Evolutionary conservation across 2,888 invertebrate species (phyloP).

Genomic region (Ditylenchus weischeri): DNA sequence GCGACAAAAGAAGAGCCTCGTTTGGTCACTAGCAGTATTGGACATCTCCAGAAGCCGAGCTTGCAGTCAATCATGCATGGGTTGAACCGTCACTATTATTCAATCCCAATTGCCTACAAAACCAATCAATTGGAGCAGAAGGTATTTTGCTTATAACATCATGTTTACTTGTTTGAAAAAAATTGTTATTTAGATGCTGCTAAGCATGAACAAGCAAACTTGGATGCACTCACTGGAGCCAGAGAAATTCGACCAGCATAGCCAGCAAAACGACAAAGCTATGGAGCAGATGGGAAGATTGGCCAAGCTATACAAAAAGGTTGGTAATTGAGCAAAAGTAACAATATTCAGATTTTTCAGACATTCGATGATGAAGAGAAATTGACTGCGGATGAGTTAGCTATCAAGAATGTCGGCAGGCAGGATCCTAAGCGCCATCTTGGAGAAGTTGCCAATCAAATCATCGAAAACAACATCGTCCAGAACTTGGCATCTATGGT

Average conservation of each 20-base stretch:
- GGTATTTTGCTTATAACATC: not conserved
- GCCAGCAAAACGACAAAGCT: conserved; percentile 84
- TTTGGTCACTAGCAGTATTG: conserved; percentile 96
- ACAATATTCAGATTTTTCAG: conserved; percentile 57
- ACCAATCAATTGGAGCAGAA: conserved; percentile 75
- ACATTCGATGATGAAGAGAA: conserved; percentile 97
- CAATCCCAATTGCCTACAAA: conserved; percentile 97
- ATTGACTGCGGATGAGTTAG: conserved; percentile 97
- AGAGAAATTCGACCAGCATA: conserved; percentile 82
- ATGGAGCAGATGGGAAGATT: conserved; percentile 93
- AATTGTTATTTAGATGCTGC: conserved; percentile 71
- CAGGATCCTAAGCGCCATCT: conserved; percentile 94
- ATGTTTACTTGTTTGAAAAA: not conserved
- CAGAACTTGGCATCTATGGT: conserved; percentile 53
- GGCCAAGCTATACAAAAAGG: conserved; percentile 94
- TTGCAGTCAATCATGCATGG: conserved; percentile 97
- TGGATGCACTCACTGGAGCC: conserved; percentile 94
- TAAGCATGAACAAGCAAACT: conserved; percentile 96
- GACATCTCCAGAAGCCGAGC: conserved; percentile 95
- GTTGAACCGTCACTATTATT: conserved; percentile 95
- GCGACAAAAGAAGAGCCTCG: conserved; percentile 95
- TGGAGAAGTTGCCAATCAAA: conserved; percentile 74
- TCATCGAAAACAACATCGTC: conserved; percentile 54
- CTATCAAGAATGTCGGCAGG: conserved; percentile 96
- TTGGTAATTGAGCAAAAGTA: conserved; percentile 4